Base-by-base conservation (phyloP, 2,113 vertebrate genomes). In the Microtus richardsoni region DNA sequence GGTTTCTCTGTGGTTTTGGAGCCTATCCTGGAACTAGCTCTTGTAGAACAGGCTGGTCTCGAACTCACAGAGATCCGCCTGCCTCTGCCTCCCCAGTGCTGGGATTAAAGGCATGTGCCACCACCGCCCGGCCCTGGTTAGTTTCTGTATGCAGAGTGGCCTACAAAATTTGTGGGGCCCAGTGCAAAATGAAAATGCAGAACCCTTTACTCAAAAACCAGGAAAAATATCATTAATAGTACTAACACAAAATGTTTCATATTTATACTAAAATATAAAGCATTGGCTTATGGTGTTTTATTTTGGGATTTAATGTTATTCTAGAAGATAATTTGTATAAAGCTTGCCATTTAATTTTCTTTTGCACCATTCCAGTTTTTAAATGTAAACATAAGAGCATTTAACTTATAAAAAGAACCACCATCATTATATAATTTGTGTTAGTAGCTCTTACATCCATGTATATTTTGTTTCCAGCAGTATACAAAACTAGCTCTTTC, bases 141-240 rank as follows among this genome's bases (percentile, higher is more conserved):
- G 73, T 17, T 96, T 88, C 64, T 97, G 36, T 19, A 77, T 66
- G 17, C 64, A 96, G 58, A 88, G 41, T 3, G 83, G 74, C 79
- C 54, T 74, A 70, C 16, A 75, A 88, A 95, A 82, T 71, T 95
- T 77, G 4, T 60, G 1, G 7, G 30, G 17, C n/a, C 60, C 14
- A 64, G 12, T 75, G 14, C 8, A 96, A 93, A 96, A 94, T 88
- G n/a, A 95, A 92, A 96, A 90, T 70, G n/a, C 21, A 89, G 41
- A 22, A 4, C 11, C 4, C 30, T 49, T 95, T 95, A 83, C 79
- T 93, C 36, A 66, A n/a, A 94, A 91, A 60, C 0, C 52, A 93
- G n/a, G 26, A 39, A 49, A 41, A 33, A 33, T 84, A 26, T 14
- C 54, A 75, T 33, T 91, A 87, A 75, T 64, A 30, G 12, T 62